Evolutionary conservation across 1,140 invertebrate species (phyloP).

Genomic region (Asbolus verrucosus): DNA sequence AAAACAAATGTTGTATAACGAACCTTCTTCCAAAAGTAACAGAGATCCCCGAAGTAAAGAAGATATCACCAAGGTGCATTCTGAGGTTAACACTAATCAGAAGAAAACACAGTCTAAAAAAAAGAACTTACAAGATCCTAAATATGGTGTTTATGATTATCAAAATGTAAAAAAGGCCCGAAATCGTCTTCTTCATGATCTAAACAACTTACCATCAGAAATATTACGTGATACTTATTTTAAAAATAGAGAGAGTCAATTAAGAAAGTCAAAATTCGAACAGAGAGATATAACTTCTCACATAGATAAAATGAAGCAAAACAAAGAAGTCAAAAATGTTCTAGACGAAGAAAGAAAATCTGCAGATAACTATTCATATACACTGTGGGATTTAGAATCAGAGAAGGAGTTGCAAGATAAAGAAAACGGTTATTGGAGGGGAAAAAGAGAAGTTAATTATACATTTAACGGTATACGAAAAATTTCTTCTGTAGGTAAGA

Average conservation of each 20-base stretch:
- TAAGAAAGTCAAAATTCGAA: conserved; percentile 62
- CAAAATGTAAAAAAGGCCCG: conserved; percentile 59
- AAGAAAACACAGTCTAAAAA: conserved; percentile 40
- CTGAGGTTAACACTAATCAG: conserved; percentile 42
- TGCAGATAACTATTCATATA: conserved; percentile 56
- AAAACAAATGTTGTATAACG: conserved; percentile 50
- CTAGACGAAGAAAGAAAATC: conserved; percentile 59
- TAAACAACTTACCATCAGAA: conserved; percentile 60
- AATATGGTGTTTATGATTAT: conserved; percentile 60
- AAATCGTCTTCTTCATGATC: conserved; percentile 58
- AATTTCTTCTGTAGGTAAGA: conserved; percentile 64
- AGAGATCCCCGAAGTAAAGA: conserved; percentile 62
- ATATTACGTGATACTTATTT: conserved; percentile 63
- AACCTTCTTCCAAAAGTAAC: conserved; percentile 47
- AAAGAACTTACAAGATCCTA: conserved; percentile 53
- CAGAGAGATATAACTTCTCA: conserved; percentile 62
- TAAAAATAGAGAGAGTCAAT: conserved; percentile 61
- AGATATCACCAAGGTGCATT: conserved; percentile 27
- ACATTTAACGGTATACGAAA: conserved; percentile 53
- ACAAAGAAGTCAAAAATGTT: conserved; percentile 56
- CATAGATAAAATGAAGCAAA: conserved; percentile 59
- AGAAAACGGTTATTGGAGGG: conserved; percentile 58
- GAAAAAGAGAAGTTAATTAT: conserved; percentile 55
- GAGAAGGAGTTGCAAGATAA: conserved; percentile 62
- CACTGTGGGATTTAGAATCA: conserved; percentile 63